Evolutionary conservation across 2,888 invertebrate genomes (phyloP).

Genomic region (Osmoderma eremita): DNA sequence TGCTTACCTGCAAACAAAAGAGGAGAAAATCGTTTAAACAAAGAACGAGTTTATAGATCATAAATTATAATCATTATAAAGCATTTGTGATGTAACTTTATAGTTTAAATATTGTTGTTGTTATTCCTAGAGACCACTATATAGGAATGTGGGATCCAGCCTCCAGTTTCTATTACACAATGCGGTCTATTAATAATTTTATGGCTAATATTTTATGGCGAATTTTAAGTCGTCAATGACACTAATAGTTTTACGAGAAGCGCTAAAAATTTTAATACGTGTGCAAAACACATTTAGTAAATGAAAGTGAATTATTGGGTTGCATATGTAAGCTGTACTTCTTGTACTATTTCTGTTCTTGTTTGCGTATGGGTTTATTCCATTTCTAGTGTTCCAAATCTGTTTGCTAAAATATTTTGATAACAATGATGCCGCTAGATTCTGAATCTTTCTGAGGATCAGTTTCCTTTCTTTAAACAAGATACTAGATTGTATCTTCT

Average conservation of each 20-base stretch:
- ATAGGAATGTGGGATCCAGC: background rate
- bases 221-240: conserved; percentile 8
- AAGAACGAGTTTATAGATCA: conserved; percentile 5
- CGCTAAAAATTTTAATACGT: background rate
- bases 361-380: conserved; percentile 1
- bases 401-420: no score
- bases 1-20: conserved; percentile 32
- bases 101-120: conserved; percentile 1
- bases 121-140: background rate
- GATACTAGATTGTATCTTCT: no score
- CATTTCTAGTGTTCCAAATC: background rate
- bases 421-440: no score
- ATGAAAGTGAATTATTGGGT: conserved; percentile 5
- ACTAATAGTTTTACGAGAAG: background rate
- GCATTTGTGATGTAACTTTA: conserved; percentile 11
- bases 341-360: no score
- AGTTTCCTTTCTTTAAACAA: no score
- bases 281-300: background rate
- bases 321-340: background rate
- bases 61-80: conserved; percentile 21
- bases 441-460: no score
- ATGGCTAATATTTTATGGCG: conserved; percentile 18
- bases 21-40: background rate
- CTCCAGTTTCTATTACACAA: conserved; percentile 2
- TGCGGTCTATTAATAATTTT: conserved; percentile 1